Base-by-base conservation (phyloP, 2,888 invertebrate species). In the Pachymerium ferrugineum region DNA sequence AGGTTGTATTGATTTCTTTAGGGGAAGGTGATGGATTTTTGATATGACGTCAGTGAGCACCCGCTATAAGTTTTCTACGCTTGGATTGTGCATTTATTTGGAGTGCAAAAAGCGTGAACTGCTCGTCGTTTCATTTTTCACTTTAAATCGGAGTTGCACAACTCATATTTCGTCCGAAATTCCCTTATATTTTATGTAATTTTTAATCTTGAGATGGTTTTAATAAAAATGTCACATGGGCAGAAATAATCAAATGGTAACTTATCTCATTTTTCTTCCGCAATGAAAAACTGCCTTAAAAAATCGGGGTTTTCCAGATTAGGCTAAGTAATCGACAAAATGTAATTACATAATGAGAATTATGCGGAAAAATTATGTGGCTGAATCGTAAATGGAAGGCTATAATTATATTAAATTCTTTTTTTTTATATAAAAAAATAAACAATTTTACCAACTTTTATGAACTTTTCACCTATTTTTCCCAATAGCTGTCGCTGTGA, bases 31-130 rank as follows among this genome's bases (percentile, higher is more conserved):
- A 54, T 54, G 54, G 54, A 54, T 54, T 54, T n/a, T 54, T 54
- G 54, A 54, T 54, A 54, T 25, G 54, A 25, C 54, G 54, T 54
- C 54, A 54, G 25, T 25, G 54, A 54, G 54, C 54, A 22, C 6
- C 54, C 3, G 54, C 54, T 54, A 54, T 54, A 54, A 54, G 54
- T 54, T 54, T 22, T 54, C 22, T 28, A 54, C 54, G 54, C 54
- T 54, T 54, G 54, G 54, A 54, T 54, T 54, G 54, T 54, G 54
- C 54, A 54, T 54, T 54, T 54, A 54, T 54, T 54, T 25, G 54
- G 22, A 54, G 54, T 54, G 54, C 54, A 54, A 54, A 54, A 54
- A 54, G 54, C 54, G 54, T 54, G 54, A 54, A 54, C 28, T 54
- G 25, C 54, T 54, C 54, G 54, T 54, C 54, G 54, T 54, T 54